These are phyloP conservation scores for Cantharis nigra DNA, from an alignment of 2,888 invertebrate species.

Conservation along the genomic window DNA sequence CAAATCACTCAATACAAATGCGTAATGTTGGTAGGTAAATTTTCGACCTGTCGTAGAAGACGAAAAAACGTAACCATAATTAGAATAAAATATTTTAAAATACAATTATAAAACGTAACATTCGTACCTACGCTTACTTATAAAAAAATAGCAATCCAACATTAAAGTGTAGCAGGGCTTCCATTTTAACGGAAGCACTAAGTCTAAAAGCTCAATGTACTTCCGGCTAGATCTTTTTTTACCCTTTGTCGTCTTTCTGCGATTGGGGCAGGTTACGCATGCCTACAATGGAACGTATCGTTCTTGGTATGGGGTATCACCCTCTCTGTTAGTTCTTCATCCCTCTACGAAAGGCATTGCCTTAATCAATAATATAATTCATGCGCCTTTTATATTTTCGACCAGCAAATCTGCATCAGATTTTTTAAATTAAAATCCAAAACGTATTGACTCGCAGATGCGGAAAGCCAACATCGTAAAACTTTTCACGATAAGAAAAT, in stretches of 20 bases:
- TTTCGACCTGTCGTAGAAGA: neutral
- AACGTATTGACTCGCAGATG: neutral
- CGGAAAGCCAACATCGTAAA: neutral
- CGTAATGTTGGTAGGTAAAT: neutral
- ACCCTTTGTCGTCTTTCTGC: conserved; percentile 40
- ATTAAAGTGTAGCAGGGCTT: conserved; percentile 32
- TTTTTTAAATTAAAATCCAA: neutral
- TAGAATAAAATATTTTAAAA: neutral
- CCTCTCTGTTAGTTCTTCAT: conserved; percentile 17
- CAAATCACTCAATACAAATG: conserved; percentile 32
- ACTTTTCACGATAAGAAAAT: neutral
- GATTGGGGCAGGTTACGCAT: conserved; percentile 43
- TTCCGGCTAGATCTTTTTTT: conserved; percentile 48
- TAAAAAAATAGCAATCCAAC: conserved; percentile 6
- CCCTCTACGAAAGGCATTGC: conserved; percentile 28
- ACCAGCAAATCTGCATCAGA: neutral
- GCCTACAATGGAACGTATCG: conserved; percentile 31
- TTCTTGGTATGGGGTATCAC: conserved; percentile 23
- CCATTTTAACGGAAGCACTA: conserved; percentile 54
- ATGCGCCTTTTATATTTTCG: conserved; percentile 39
- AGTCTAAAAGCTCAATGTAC: conserved; percentile 49
- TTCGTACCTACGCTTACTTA: neutral
- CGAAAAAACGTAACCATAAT: neutral
- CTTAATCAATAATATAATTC: conserved; percentile 47
- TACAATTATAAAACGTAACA: neutral